Conservation (phyloP, 2,113 vertebrate genomes). For the Strix uralensis region DNA sequence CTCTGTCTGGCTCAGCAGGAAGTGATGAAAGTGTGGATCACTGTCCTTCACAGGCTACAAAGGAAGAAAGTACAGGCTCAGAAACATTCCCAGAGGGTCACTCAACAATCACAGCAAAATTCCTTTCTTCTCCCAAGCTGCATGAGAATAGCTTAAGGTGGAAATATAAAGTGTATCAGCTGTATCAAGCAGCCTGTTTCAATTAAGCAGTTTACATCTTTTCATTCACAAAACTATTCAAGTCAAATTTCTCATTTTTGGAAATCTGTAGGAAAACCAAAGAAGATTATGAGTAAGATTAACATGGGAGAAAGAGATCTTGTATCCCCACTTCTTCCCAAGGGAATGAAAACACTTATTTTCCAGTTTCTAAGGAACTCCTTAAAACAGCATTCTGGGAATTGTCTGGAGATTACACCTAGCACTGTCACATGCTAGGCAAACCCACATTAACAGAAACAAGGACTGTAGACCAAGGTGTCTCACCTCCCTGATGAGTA, state of each 20-base stretch:
- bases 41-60: conserved; percentile 92
- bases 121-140: not conserved
- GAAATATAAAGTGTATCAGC: not conserved
- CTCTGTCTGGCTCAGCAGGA: conserved; percentile 96
- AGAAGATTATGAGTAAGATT: not conserved
- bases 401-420: not conserved
- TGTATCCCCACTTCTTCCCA: not conserved
- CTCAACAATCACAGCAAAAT: not conserved
- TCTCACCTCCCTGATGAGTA: not conserved
- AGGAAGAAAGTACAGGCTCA: conserved; percentile 67
- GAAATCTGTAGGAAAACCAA: not conserved
- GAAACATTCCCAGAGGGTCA: conserved; percentile 1
- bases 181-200: not conserved
- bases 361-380: not conserved
- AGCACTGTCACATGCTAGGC: not conserved
- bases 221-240: not conserved
- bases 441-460: not conserved
- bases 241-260: not conserved
- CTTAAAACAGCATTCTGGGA: not conserved
- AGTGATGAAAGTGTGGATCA: conserved; percentile 97
- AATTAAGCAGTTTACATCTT: not conserved
- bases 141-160: not conserved
- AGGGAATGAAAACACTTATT: not conserved
- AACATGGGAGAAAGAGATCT: not conserved
- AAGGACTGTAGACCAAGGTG: not conserved